Percentiles rank a stretch among this genome's conserved stretches.
Conservation (phyloP, 2,888 invertebrate genomes). For the Stramonita haemastoma region DNA sequence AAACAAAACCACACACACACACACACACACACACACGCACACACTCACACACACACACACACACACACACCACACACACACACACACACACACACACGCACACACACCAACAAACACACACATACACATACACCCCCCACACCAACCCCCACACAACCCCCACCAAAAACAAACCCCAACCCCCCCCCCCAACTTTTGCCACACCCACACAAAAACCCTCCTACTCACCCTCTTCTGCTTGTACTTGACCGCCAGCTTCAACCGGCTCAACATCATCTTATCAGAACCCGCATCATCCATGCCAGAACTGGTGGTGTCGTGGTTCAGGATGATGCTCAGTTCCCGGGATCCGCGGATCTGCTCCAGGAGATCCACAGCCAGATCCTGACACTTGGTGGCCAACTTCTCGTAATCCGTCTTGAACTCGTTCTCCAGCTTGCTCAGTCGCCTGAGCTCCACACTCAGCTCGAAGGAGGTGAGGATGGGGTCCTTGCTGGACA, state of each 20-base stretch:
- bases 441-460: constrained; percentile 96
- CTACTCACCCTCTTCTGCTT: constrained; percentile 95
- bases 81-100: too few species aligned
- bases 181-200: too few species aligned
- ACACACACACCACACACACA: too few species aligned
- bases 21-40: too few species aligned
- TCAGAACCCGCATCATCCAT: constrained; percentile 83
- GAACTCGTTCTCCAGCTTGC: constrained; percentile 98
- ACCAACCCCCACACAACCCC: neutral
- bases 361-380: constrained; percentile 96
- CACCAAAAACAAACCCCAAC: neutral
- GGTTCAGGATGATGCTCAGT: constrained; percentile 95
- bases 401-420: constrained; percentile 88
- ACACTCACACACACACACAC: too few species aligned
- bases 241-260: constrained; percentile 96
- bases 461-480: constrained; percentile 96
- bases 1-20: too few species aligned
- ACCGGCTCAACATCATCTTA: constrained; percentile 91
- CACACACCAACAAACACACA: too few species aligned
- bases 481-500: constrained; percentile 98
- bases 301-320: constrained; percentile 84
- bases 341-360: constrained; percentile 97
- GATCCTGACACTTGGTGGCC: constrained; percentile 85
- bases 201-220: too few species aligned
- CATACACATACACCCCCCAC: too few species aligned